Conservation (phyloP, 2,888 invertebrate species). For the Helobdella robusta region DNA sequence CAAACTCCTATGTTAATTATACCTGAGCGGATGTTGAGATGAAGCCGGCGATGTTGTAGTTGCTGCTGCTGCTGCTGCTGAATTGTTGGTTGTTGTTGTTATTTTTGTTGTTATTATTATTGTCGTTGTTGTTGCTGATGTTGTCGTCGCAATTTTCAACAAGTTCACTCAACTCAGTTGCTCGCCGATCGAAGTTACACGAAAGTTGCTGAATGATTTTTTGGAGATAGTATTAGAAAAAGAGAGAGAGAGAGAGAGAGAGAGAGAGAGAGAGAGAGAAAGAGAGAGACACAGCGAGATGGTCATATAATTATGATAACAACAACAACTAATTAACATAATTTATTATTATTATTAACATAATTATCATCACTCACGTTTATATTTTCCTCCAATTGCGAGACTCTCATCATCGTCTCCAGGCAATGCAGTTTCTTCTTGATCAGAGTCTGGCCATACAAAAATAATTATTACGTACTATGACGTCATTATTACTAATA, state of each 20-base stretch:
- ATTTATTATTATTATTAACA: not conserved
- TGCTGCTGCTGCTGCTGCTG: not conserved
- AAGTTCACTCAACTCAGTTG: not conserved
- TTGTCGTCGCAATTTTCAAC: not conserved
- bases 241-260: too few relatives aligned
- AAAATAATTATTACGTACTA: not conserved
- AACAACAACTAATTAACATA: not conserved
- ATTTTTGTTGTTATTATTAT: conserved; percentile 10
- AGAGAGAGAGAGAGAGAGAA: too few relatives aligned
- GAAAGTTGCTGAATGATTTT: conserved; percentile 4
- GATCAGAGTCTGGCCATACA: conserved; percentile 25
- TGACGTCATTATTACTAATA: not conserved
- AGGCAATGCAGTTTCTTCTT: conserved; percentile 34
- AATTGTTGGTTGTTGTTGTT: conserved; percentile 9
- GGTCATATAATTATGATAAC: not conserved
- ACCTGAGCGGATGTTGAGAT: conserved; percentile 4
- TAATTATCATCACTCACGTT: conserved; percentile 28
- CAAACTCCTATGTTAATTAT: too few relatives aligned
- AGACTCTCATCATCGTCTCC: conserved; percentile 32
- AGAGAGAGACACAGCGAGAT: too few relatives aligned
- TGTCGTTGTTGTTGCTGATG: conserved; percentile 4
- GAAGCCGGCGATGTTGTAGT: conserved; percentile 5
- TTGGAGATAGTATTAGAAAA: too few relatives aligned
- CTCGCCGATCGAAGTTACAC: not conserved
- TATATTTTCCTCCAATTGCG: conserved; percentile 31